A percentile compares a stretch with the other conserved stretches of the same genome.
Evolutionary conservation across 2,797 vertebrate genomes (phyloP).

Genomic region (Syngnathus rostellatus): DNA sequence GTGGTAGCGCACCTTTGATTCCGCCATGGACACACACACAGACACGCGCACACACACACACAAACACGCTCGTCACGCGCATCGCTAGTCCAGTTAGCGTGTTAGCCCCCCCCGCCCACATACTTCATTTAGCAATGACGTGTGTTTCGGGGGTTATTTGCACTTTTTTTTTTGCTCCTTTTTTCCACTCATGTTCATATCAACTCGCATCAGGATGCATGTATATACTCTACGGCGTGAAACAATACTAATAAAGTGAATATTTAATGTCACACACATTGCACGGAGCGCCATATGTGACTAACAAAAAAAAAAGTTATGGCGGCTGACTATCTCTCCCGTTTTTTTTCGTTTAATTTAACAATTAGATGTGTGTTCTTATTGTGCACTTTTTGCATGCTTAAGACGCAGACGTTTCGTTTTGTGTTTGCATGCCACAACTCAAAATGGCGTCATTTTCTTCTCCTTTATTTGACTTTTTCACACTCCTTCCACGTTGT

Average conservation of each 20-base stretch:
- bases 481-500: constrained; percentile 17
- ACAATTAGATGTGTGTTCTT: constrained; percentile 66
- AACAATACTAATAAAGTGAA: constrained; percentile 49
- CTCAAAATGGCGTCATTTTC: constrained; percentile 2
- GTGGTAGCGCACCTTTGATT: background rate
- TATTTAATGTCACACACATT: constrained; percentile 58
- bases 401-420: constrained; percentile 53
- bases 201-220: constrained; percentile 54
- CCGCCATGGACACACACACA: background rate
- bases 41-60: background rate
- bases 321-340: constrained; percentile 35
- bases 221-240: constrained; percentile 57
- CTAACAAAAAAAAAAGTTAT: constrained; percentile 43
- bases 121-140: constrained; percentile 1
- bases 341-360: constrained; percentile 51
- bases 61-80: background rate
- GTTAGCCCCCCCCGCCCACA: background rate
- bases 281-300: constrained; percentile 57
- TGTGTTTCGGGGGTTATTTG: background rate
- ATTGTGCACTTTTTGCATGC: constrained; percentile 70
- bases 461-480: background rate
- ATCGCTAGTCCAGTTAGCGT: background rate
- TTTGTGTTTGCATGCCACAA: constrained; percentile 13
- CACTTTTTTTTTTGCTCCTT: constrained; percentile 14
- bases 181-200: constrained; percentile 48